Evolutionary conservation across 2,797 vertebrate species (phyloP), one percentile per base, ranked within the genome.

Genomic region (Brachymystax lenok): DNA sequence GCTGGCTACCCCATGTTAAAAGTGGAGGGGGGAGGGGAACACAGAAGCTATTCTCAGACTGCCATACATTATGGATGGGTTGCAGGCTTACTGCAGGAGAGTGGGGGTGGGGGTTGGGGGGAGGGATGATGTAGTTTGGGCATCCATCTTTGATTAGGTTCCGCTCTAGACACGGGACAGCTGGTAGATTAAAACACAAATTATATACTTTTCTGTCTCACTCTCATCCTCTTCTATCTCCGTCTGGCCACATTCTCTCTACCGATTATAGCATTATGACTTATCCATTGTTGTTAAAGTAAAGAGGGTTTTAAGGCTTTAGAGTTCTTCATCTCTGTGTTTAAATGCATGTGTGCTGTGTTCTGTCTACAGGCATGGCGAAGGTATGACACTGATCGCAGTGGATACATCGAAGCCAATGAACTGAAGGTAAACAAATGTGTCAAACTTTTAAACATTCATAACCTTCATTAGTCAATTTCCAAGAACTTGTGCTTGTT

Each of bases 351-450:
- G 28, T 67, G 24, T 35, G n/a, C 10, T 28, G 17, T 21, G 33
- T 16, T 79, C 70, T 0, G 84, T 77, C 13, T 78, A 0, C 93
- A 99, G 98, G 96, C 96, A 13, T 99, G 98, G 98, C 88, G 97
- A 83, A 95, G 91, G 90, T 99, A 98, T 14, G 98, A 99, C 92
- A 96, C 95, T 0, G 97, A 99, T 90, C 95, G 98, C 69, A 99
- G 98, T 0, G 98, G 98, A 80, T 99, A 97, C 92, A 99, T 99
- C 0, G 98, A 99, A 86, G 96, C 98, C 10, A 98, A 99, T 0
- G 98, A 99, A 90, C 95, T 99, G 75, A 97, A 98, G 98, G 98
- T 99, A 92, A 85, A 92, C 35, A 70, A 66, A 17, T 12, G 24
- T 28, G 24, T 4, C 24, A 16, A 28, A 30, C 10, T 27, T 14